Evolutionary conservation across 2,797 vertebrate genomes (phyloP).

Genomic region (Florisuga fusca): DNA sequence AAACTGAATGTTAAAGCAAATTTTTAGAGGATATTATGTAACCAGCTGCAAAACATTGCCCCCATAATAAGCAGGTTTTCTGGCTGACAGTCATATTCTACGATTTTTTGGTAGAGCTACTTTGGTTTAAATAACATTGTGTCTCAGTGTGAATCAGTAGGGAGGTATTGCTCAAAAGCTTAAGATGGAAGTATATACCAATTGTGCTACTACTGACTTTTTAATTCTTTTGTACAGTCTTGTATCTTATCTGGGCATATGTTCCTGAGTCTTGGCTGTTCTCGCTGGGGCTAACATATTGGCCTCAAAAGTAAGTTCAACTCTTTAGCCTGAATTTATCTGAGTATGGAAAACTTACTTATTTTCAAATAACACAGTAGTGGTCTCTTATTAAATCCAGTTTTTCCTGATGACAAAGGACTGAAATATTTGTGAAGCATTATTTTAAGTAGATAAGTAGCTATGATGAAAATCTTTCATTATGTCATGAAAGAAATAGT

Average conservation of each 20-base stretch:
- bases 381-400: neutral
- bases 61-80: neutral
- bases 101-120: neutral
- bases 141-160: neutral
- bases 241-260: slow-evolving; percentile 94
- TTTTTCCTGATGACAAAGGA: neutral
- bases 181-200: neutral
- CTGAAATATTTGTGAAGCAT: neutral
- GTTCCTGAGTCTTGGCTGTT: slow-evolving; percentile 93
- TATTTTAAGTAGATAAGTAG: neutral
- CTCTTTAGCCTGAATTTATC: neutral
- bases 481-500: neutral
- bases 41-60: neutral
- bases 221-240: slow-evolving; percentile 74
- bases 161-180: neutral
- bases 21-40: accelerated
- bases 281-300: slow-evolving; percentile 92
- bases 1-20: neutral
- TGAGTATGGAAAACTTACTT: neutral
- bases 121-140: neutral
- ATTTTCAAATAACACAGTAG: neutral
- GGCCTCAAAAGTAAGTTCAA: slow-evolving; percentile 95
- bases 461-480: neutral
- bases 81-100: neutral
- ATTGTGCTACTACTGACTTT: neutral